Evolutionary conservation across 2,113 vertebrate genomes (phyloP).

Genomic region (Cheirogaleus medius): DNA sequence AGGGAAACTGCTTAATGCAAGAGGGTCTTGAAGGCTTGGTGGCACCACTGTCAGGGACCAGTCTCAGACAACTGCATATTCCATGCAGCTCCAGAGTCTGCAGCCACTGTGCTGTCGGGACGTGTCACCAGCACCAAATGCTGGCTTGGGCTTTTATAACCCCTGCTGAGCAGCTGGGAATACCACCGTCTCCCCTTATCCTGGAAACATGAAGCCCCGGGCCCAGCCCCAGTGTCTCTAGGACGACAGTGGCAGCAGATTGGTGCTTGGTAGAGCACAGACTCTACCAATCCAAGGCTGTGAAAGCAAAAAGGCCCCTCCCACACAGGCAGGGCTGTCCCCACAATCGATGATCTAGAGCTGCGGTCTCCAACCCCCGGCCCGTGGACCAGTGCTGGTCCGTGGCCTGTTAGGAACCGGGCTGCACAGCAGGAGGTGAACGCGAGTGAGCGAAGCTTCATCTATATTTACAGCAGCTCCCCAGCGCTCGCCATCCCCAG

Average conservation of each 20-base stretch:
- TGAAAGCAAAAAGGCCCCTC: background rate
- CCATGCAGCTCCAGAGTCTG: background rate
- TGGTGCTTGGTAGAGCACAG: background rate
- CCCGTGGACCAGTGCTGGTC: too few species aligned
- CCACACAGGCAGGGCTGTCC: too few species aligned
- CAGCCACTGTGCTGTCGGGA: background rate
- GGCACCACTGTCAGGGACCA: background rate
- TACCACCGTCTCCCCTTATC: background rate
- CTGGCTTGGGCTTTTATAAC: background rate
- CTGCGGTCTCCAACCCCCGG: too few species aligned
- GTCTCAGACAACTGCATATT: background rate
- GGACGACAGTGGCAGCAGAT: background rate
- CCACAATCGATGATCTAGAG: too few species aligned
- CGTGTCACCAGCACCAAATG: background rate
- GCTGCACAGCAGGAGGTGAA: too few species aligned
- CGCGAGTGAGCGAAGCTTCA: too few species aligned
- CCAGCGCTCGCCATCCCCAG: too few species aligned
- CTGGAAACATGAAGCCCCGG: background rate
- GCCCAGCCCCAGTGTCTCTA: background rate
- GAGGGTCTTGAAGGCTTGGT: background rate
- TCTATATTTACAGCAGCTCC: too few species aligned
- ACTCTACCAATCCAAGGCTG: background rate
- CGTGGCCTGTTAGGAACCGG: too few species aligned
- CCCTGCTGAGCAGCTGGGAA: background rate
- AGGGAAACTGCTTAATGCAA: background rate